Conservation (phyloP, 2,888 invertebrate genomes). For the Marasmarcha lunaedactyla region DNA sequence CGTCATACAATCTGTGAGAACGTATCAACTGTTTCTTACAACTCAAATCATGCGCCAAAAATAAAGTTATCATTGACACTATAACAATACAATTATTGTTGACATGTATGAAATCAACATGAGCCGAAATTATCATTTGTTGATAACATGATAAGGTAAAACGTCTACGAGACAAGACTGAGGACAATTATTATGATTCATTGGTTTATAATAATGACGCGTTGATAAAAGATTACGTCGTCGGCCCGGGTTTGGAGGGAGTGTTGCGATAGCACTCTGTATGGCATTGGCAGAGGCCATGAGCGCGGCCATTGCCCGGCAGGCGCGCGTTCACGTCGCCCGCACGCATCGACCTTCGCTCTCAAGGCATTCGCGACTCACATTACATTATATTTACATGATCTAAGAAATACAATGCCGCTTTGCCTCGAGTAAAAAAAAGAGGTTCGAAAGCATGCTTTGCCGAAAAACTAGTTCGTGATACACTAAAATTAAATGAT, state of each 20-base stretch:
- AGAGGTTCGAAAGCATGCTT: too few relatives aligned
- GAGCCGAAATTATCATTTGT: background rate
- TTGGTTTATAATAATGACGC: slow-evolving; percentile 17
- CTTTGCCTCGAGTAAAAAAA: too few relatives aligned
- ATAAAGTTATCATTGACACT: too few relatives aligned
- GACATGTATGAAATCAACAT: too few relatives aligned
- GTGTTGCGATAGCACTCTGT: slow-evolving; percentile 24
- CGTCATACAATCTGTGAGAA: too few relatives aligned
- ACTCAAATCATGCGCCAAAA: too few relatives aligned
- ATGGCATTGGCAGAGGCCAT: slow-evolving; percentile 61
- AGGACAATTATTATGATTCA: slow-evolving; percentile 26
- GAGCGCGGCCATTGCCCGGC: slow-evolving; percentile 59
- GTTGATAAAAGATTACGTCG: slow-evolving; percentile 32
- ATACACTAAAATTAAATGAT: too few relatives aligned
- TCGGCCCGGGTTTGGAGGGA: slow-evolving; percentile 9
- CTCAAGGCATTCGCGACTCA: background rate
- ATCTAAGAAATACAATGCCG: too few relatives aligned
- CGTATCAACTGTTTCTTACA: too few relatives aligned
- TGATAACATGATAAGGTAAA: background rate
- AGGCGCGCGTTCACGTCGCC: slow-evolving; percentile 22
- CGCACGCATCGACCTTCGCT: slow-evolving; percentile 27
- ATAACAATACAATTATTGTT: too few relatives aligned
- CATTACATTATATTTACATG: background rate
- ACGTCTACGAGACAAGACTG: too few relatives aligned
- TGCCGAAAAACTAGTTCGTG: too few relatives aligned